A percentile compares a stretch with the other conserved stretches of the same genome.
phyloP scores from a whole-genome alignment of 35 echinoderm and acorn worm genomes.

The Heliocidaris erythrogramma region DNA sequence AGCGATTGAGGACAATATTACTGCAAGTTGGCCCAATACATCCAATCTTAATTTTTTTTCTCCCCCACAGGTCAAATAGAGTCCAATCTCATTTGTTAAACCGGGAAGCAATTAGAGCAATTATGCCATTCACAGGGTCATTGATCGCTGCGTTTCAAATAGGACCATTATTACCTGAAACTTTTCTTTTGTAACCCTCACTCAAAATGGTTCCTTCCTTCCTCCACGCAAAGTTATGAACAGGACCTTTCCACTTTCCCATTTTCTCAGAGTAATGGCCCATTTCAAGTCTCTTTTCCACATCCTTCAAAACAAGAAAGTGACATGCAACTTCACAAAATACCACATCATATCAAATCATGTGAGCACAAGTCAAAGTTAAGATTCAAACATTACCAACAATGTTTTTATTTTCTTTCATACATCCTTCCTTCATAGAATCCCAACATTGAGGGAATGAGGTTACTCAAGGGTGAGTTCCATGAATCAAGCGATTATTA shows the following conservation, averaged over 20 bases:
- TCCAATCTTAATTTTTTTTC: neutral
- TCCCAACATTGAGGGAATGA: neutral
- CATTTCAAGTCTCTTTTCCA: neutral
- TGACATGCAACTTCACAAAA: neutral
- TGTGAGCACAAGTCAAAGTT: too few relatives aligned
- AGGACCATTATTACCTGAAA: neutral
- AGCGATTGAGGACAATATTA: neutral
- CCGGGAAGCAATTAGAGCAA: neutral
- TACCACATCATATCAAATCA: neutral
- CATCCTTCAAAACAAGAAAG: neutral
- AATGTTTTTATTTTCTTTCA: neutral
- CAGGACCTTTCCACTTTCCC: neutral
- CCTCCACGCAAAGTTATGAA: neutral
- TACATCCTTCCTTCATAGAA: neutral
- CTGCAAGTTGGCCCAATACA: neutral
- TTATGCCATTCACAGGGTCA: neutral
- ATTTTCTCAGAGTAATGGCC: neutral
- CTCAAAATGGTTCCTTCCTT: neutral
- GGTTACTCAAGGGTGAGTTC: too few relatives aligned
- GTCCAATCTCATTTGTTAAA: slow-evolving; percentile 2
- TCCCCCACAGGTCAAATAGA: neutral
- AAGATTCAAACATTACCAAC: neutral
- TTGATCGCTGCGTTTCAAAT: neutral
- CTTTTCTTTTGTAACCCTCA: neutral
- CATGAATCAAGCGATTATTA: too few relatives aligned